Evolutionary conservation across 2,797 vertebrate species (phyloP), one percentile per base, ranked within the genome.

Genomic region (Myripristis murdjan): DNA sequence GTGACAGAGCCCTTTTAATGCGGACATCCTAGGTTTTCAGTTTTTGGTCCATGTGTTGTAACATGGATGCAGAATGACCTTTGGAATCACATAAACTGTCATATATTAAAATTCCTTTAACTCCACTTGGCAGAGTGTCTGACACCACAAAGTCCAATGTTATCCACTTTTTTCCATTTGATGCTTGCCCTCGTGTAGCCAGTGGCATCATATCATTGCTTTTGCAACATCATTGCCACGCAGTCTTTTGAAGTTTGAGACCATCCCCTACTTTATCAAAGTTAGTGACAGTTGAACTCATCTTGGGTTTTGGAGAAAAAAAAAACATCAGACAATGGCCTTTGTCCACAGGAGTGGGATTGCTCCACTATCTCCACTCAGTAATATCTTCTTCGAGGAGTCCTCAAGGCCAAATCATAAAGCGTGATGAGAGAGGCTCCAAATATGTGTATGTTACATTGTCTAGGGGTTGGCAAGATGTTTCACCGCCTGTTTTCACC

Each of bases 331-430:
- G 68, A 87, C 81, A 81, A 51, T 78, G 82, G 87, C 85, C 87
- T 92, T 91, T 90, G 85, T 82, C 81, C 87, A 35, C 82, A 75
- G 86, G 86, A 90, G 83, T 84, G 66, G 70, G 76, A 70, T 70
- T 6, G 77, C 74, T 77, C 80, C 85, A 86, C 82, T 91, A 90
- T 90, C 84, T 84, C 70, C 54, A 20, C 64, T 79, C 64, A 69
- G 60, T 74, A 80, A 60, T 88, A 87, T 91, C 83, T 85, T 88
- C 81, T 77, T 39, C 28, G 35, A 74, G 69, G 73, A 81, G 51
- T 72, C 48, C 39, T 78, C 86, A 90, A 90, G 87, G 90, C 84
- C 84, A 77, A 71, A 70, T 67, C 71, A 81, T 68, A 79, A 84
- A 82, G 70, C 44, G 74, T 4, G 56, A 81, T 52, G 73, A 67